phyloP scores from a whole-genome alignment of 2,797 vertebrate genomes.

The Artibeus jamaicensis region DNA sequence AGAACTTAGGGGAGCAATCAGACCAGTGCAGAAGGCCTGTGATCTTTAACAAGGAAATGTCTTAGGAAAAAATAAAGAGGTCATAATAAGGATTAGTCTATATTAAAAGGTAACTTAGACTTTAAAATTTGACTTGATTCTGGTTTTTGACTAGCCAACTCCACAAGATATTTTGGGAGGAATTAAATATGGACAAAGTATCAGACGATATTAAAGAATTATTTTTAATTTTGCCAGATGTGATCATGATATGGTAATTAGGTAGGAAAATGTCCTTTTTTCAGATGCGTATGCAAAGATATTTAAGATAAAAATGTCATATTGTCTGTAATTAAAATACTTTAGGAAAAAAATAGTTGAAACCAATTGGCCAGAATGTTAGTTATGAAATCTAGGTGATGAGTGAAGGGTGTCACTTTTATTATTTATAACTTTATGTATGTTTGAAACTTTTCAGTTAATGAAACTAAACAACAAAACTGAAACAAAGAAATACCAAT shows the following conservation, averaged over 20 bases:
- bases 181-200: neutral
- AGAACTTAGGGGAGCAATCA: neutral
- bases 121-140: neutral
- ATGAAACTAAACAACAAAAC: neutral
- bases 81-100: neutral
- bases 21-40: neutral
- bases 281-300: neutral
- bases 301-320: neutral
- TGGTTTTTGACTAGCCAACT: neutral
- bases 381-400: neutral
- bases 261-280: neutral
- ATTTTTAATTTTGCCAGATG: neutral
- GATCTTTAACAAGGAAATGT: neutral
- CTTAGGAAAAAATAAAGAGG: neutral
- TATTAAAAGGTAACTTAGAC: neutral
- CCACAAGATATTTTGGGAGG: neutral
- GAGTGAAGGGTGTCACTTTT: neutral
- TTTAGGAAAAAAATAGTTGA: neutral
- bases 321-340: neutral
- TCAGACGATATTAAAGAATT: neutral
- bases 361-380: neutral
- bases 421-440: neutral
- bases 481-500: neutral
- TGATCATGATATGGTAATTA: neutral
- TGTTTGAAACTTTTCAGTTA: conserved; percentile 5